These are phyloP conservation scores for Calameuta pallipes DNA, from an alignment of 2,888 invertebrate species.

Conservation along the genomic window DNA sequence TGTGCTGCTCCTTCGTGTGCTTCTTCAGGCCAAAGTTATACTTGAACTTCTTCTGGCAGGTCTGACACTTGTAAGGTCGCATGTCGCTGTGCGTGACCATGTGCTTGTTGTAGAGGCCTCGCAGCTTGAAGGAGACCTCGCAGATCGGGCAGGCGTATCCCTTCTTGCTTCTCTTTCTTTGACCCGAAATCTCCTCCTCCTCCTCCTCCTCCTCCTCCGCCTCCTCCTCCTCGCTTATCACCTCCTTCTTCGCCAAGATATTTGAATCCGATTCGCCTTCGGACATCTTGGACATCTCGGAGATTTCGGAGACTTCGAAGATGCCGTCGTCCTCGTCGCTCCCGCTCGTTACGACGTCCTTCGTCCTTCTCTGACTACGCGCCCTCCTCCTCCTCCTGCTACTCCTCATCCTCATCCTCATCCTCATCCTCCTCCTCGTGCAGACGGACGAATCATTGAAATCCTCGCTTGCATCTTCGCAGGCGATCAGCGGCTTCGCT, in stretches of 20 bases:
- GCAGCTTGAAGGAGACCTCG: slow-evolving; percentile 9
- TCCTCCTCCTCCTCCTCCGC: no score
- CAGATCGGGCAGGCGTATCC: slow-evolving; percentile 15
- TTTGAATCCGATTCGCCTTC: no score
- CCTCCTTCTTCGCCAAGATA: no score
- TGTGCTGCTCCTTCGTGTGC: slow-evolving; percentile 22
- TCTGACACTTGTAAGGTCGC: slow-evolving; percentile 14
- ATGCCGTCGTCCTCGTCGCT: no score
- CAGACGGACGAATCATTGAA: no score
- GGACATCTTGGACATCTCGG: no score
- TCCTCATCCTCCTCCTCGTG: neutral
- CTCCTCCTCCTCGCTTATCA: no score
- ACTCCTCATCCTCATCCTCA: neutral
- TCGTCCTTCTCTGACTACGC: neutral
- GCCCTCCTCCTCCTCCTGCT: neutral
- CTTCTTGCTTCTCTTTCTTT: neutral
- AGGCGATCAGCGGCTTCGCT: no score
- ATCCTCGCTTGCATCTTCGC: no score
- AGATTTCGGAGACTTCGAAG: no score
- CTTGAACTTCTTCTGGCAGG: slow-evolving; percentile 20
- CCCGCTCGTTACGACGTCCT: neutral
- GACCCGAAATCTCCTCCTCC: no score
- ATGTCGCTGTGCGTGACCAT: slow-evolving; percentile 18
- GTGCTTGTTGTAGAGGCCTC: slow-evolving; percentile 16
- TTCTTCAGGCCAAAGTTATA: slow-evolving; percentile 20